phyloP scores from a whole-genome alignment of 2,888 invertebrate genomes.

The Notodonta ziczac region DNA sequence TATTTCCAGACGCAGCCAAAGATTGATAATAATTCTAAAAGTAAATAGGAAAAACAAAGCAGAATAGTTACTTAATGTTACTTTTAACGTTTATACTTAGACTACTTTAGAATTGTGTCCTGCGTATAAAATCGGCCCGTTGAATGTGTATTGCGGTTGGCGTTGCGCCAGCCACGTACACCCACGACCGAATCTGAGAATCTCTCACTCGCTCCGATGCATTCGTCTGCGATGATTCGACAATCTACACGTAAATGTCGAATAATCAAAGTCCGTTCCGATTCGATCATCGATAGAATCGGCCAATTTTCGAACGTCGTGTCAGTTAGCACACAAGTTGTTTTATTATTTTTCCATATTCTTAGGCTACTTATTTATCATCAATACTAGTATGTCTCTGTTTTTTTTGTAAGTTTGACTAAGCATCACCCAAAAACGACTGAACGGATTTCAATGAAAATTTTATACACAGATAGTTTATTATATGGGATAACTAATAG shows the following conservation, averaged over 20 bases:
- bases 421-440: no score
- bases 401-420: no score
- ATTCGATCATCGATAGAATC: constrained; percentile 29
- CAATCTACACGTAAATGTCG: constrained; percentile 68
- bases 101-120: constrained; percentile 76
- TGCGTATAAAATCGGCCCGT: constrained; percentile 72
- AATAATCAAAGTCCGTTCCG: constrained; percentile 46
- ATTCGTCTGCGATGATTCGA: constrained; percentile 59
- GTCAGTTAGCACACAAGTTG: neutral
- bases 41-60: constrained; percentile 49
- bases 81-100: constrained; percentile 72
- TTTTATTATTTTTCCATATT: neutral
- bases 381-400: no score
- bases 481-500: no score
- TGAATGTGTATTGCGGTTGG: constrained; percentile 77
- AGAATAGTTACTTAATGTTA: constrained; percentile 64
- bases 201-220: constrained; percentile 65
- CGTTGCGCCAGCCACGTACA: constrained; percentile 65
- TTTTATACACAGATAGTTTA: no score
- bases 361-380: no score
- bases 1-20: constrained; percentile 21
- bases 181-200: constrained; percentile 64
- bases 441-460: no score
- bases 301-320: constrained; percentile 10
- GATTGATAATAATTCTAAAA: constrained; percentile 32